Percentiles rank a stretch among this genome's conserved stretches.
phyloP scores from a whole-genome alignment of 1,140 invertebrate species.

The Meloidogyne exigua region DNA sequence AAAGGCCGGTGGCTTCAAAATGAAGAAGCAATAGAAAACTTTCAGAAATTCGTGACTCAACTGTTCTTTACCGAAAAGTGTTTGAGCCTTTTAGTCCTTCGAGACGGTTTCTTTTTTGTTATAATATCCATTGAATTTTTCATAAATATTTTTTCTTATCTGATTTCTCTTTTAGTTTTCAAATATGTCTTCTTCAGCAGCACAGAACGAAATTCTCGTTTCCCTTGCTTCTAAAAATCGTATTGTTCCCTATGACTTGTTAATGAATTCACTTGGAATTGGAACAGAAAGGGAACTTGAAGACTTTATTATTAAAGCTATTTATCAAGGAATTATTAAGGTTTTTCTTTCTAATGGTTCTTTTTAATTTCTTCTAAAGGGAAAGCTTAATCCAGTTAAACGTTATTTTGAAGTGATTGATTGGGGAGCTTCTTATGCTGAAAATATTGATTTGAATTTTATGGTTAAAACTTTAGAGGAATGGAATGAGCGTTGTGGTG shows the following conservation, averaged over 20 bases:
- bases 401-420: slow-evolving; percentile 17
- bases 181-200: neutral
- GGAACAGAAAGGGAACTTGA: slow-evolving; percentile 17
- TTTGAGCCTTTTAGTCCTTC: too few relatives aligned
- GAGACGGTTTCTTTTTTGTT: too few relatives aligned
- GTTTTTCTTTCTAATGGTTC: neutral
- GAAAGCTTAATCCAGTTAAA: slow-evolving; percentile 18
- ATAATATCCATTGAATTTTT: too few relatives aligned
- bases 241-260: slow-evolving; percentile 7
- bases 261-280: slow-evolving; percentile 21
- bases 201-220: slow-evolving; percentile 10
- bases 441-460: slow-evolving; percentile 15
- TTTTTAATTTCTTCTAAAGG: neutral
- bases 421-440: neutral
- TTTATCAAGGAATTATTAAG: slow-evolving; percentile 22
- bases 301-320: slow-evolving; percentile 20
- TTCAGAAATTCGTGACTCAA: too few relatives aligned
- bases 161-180: neutral
- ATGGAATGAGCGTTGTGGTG: slow-evolving; percentile 13
- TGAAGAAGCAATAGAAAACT: too few relatives aligned
- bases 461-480: slow-evolving; percentile 6
- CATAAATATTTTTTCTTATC: neutral
- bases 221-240: slow-evolving; percentile 16
- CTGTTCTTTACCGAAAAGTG: too few relatives aligned
- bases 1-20: too few relatives aligned